These are phyloP conservation scores for Proisotoma minuta DNA, from an alignment of 2,888 invertebrate species.

Conservation along the genomic window DNA sequence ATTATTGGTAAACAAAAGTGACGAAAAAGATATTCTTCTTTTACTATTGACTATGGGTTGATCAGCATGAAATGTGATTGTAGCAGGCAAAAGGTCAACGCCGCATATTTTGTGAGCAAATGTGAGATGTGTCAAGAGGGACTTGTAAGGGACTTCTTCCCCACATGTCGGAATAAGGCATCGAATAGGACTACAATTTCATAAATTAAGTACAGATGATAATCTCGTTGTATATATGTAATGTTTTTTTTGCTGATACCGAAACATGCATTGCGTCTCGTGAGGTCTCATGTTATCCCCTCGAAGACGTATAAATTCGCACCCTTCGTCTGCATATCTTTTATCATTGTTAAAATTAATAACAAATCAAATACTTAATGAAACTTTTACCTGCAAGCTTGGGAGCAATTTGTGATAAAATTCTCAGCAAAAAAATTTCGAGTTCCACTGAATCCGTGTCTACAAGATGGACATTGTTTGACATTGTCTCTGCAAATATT, in stretches of 20 bases:
- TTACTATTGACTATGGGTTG: slow-evolving; percentile 14
- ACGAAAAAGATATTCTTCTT: neutral
- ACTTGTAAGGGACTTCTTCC: slow-evolving; percentile 27
- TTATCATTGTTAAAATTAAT: neutral
- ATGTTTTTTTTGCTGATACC: too few relatives aligned
- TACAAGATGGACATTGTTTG: slow-evolving; percentile 32
- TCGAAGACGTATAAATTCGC: slow-evolving; percentile 40
- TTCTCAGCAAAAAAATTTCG: slow-evolving; percentile 44
- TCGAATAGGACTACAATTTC: slow-evolving; percentile 28
- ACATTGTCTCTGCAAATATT: slow-evolving; percentile 30
- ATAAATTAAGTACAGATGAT: too few relatives aligned
- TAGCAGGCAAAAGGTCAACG: slow-evolving; percentile 28
- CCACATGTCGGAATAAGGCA: slow-evolving; percentile 36
- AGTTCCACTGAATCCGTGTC: slow-evolving; percentile 31
- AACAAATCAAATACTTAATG: neutral
- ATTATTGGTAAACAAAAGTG: neutral
- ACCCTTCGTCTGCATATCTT: slow-evolving; percentile 32
- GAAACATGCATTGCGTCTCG: slow-evolving; percentile 39
- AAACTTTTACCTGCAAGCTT: slow-evolving; percentile 24
- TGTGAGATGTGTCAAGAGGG: slow-evolving; percentile 36
- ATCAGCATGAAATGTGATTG: slow-evolving; percentile 21
- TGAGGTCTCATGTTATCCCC: slow-evolving; percentile 44
- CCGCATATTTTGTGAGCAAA: slow-evolving; percentile 31
- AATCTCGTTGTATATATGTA: too few relatives aligned
- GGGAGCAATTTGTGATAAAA: slow-evolving; percentile 38